phyloP scores from a whole-genome alignment of 1,140 invertebrate species.

The Drosophila lacertosa region DNA sequence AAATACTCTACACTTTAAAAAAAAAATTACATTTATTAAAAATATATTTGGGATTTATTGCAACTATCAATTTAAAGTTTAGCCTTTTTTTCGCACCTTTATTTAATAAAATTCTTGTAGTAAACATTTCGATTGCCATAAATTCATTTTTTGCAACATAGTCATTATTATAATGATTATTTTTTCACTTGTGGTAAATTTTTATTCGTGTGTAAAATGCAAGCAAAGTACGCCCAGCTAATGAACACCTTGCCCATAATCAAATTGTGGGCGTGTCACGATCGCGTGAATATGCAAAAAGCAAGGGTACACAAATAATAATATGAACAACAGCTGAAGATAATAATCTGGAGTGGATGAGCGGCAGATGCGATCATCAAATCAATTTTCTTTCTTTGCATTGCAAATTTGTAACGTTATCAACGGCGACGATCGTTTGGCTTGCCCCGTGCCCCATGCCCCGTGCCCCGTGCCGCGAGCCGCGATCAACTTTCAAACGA shows the following conservation, averaged over 20 bases:
- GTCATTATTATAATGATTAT: constrained; percentile 15
- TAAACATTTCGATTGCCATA: constrained; percentile 13
- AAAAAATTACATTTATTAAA: not conserved
- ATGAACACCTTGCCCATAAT: constrained; percentile 58
- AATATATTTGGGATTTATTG: constrained; percentile 11
- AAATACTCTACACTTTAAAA: not conserved
- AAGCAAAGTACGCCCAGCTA: constrained; percentile 37
- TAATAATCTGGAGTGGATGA: constrained; percentile 18
- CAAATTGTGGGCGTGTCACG: constrained; percentile 67
- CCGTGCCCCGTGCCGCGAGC: constrained; percentile 6
- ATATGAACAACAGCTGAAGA: not conserved
- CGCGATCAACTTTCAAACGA: constrained; percentile 21
- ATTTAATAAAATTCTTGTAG: constrained; percentile 20
- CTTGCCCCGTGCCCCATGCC: constrained; percentile 11
- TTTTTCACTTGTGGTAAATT: not conserved
- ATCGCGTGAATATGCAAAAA: constrained; percentile 34
- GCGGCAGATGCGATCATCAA: constrained; percentile 57
- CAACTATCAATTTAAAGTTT: constrained; percentile 34
- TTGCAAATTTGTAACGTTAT: constrained; percentile 76
- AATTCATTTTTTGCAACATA: not conserved
- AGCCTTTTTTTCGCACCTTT: constrained; percentile 24
- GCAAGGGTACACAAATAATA: not conserved
- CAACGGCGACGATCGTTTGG: constrained; percentile 37
- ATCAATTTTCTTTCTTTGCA: constrained; percentile 81
- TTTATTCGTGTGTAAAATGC: constrained; percentile 25